Evolutionary conservation across 2,888 invertebrate genomes (phyloP), one percentile per base, ranked within the genome.

Genomic region (Lordiphosa fenestrarum): DNA sequence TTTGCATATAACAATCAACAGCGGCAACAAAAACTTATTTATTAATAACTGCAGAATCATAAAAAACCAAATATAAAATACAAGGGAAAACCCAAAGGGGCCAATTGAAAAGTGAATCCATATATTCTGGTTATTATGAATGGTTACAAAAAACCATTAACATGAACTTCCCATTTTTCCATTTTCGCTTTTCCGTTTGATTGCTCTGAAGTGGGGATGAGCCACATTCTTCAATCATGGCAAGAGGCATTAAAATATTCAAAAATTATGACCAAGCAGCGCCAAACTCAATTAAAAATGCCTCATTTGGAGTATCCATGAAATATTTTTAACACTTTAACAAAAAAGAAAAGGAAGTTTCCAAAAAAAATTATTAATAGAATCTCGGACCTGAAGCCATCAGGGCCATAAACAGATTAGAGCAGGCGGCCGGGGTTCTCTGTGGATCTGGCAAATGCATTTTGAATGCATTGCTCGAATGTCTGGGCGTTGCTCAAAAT

Each of bases 401-500:
- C 69, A 70, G 44, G 40, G 72, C 74, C 82, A 78, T 82, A 78
- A 77, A 77, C 77, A 81, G 78, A 77, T 77, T 77, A 77, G 78
- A 53, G 60, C 52, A 51, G 19, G 21, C 3, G 19, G 19, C 38
- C 13, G 13, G 44, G 23, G 36, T 13, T 9, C 40, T 47, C 39
- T 53, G 25, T 44, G 61, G 35, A 56, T 58, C 58, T 63, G 58
- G 66, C 49, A 57, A 73, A 77, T 63, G 77, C 76, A 71, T 77
- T 69, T 49, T 61, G 50, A 65, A 76, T 61, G 66, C 71, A 67
- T 65, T 61, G 55, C 62, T 63, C 53, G 57, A 76, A 60, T 38
- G 41, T 50, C 40, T 55, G 57, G 40, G 44, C 49, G 12, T 51
- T 35, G 10, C 40, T 39, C 30, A 23, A 36, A 66, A 58, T 63